phyloP scores from a whole-genome alignment of 2,888 invertebrate species.

The Sthenelais limicola region DNA sequence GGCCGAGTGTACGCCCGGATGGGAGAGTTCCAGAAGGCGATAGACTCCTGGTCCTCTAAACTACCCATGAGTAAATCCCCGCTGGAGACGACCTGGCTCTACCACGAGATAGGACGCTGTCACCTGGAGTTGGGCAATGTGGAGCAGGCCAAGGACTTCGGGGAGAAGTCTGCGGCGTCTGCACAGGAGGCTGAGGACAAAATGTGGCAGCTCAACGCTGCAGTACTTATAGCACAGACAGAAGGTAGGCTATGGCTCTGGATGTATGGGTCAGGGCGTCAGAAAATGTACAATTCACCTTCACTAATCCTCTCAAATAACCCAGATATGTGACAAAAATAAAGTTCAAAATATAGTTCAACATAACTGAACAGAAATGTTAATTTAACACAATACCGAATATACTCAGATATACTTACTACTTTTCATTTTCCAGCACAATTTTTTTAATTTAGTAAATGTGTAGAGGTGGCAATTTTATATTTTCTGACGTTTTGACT shows the following conservation, averaged over 20 bases:
- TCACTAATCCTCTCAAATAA: too few species aligned
- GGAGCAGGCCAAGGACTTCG: conserved; percentile 63
- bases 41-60: conserved; percentile 70
- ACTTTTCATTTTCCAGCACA: too few species aligned
- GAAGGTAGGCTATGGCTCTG: conserved; percentile 60
- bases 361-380: too few species aligned
- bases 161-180: conserved; percentile 66
- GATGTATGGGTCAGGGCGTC: too few species aligned
- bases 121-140: conserved; percentile 68
- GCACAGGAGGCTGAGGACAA: conserved; percentile 67
- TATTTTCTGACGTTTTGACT: too few species aligned
- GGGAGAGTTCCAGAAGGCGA: conserved; percentile 71
- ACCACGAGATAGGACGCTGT: conserved; percentile 74
- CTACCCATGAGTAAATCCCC: conserved; percentile 69
- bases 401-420: too few species aligned
- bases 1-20: conserved; percentile 72
- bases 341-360: too few species aligned
- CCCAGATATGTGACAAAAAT: too few species aligned
- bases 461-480: too few species aligned
- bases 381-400: too few species aligned
- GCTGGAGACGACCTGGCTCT: conserved; percentile 72
- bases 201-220: conserved; percentile 70
- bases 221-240: conserved; percentile 68
- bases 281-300: too few species aligned
- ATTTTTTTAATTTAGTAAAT: too few species aligned